Evolutionary conservation across 2,888 invertebrate species (phyloP), one percentile per base, ranked within the genome.

Genomic region (Halocaridina rubra): DNA sequence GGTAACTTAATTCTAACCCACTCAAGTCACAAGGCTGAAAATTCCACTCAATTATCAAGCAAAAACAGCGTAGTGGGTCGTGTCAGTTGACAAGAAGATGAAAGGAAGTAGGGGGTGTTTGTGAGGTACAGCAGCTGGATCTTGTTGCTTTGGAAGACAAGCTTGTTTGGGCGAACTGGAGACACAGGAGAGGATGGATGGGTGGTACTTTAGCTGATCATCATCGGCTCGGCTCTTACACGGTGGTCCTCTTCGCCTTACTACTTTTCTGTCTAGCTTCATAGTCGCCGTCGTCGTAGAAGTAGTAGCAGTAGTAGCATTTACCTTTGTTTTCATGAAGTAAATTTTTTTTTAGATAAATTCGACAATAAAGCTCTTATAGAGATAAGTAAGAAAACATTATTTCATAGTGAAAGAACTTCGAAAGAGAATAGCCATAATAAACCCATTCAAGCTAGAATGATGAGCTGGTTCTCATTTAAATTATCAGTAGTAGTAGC

Each of bases 81-180:
- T n/a, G n/a, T n/a, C n/a, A n/a, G n/a, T n/a, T n/a, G n/a, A n/a
- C n/a, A n/a, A n/a, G n/a, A n/a, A 59, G 72, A 16, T 27, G 74
- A 46, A 46, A 24, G 29, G 72, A 27, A 29, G 74, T 33, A 19
- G 46, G 33, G 22, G 46, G 27, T 57, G 74, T 74, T 64, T 74
- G 64, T 74, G 74, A n/a, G n/a, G n/a, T 59, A 24, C 33, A 69
- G 69, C 81, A 82, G 81, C 76, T 82, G 81, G 77, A 57, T 82
- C 77, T 30, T 82, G 81, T 82, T 69, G 81, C 64, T 27, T 19
- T 19, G 10, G 53, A 53, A 10, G 53, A 19, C 10, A 13, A 53
- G n/a, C 27, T 8, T 5, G 27, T 13, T n/a, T 27, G 30, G 67
- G 30, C 13, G 27, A 29, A 24, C n/a, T n/a, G n/a, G 67, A 13